Conservation (phyloP, 2,113 vertebrate species). For the human (Homo sapiens) region DNA sequence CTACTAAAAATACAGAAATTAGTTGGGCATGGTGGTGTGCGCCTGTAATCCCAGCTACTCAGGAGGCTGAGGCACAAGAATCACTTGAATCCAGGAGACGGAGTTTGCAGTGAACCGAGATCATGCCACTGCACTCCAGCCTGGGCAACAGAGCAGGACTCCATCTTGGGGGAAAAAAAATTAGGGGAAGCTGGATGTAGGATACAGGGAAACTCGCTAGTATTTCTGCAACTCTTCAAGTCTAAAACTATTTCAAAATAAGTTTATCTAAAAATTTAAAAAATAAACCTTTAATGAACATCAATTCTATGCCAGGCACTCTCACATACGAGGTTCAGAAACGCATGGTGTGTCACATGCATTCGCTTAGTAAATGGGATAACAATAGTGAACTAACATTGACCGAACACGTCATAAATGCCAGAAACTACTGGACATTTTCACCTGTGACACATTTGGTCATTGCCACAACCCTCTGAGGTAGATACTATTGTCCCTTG, state of each 20-base stretch:
- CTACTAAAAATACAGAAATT: no score
- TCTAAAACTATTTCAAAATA: constrained; percentile 26
- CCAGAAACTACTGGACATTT: background rate
- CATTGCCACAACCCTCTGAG: constrained; percentile 17
- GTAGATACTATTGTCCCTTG: background rate
- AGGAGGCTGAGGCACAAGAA: no score
- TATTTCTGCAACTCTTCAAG: constrained; percentile 21
- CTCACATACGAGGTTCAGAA: background rate
- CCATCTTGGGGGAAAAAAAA: background rate
- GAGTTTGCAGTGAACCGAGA: no score
- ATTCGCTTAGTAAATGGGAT: background rate
- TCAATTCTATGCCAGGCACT: background rate
- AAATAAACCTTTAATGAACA: background rate
- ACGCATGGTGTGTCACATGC: background rate
- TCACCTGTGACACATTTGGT: constrained; percentile 23
- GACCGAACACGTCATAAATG: background rate
- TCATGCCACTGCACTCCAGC: no score
- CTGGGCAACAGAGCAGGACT: no score
- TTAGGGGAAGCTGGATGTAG: background rate
- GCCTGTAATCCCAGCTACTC: no score
- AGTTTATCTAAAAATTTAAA: background rate
- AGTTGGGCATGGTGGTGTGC: fast-evolving
- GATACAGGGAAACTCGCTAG: background rate
- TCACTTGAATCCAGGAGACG: no score
- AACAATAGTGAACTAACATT: background rate